Evolutionary conservation across 2,113 vertebrate genomes (phyloP).

Genomic region (Sisor rabdophorus): DNA sequence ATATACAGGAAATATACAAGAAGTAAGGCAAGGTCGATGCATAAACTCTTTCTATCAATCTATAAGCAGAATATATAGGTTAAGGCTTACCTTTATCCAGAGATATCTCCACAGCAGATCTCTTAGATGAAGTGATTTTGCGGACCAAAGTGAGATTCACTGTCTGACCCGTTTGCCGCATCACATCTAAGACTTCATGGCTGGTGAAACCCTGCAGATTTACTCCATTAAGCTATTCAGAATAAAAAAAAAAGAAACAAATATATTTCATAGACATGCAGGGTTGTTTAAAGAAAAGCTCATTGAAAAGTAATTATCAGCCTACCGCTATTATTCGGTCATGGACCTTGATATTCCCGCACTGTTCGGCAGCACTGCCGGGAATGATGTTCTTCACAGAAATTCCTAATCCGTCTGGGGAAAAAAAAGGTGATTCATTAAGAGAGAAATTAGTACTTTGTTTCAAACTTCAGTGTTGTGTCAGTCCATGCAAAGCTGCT

Average conservation of each 20-base stretch:
- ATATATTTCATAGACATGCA: neutral
- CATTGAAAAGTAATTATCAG: constrained; percentile 46
- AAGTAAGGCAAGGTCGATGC: neutral
- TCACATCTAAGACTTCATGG: constrained; percentile 83
- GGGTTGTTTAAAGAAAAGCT: constrained; percentile 45
- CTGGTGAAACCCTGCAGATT: constrained; percentile 86
- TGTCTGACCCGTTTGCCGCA: constrained; percentile 77
- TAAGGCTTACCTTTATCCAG: constrained; percentile 71
- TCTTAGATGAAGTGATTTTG: constrained; percentile 55
- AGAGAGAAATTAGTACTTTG: neutral
- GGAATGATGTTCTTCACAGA: constrained; percentile 82
- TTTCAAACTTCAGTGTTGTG: neutral
- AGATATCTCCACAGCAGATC: constrained; percentile 57
- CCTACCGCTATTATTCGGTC: constrained; percentile 84
- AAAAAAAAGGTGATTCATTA: neutral
- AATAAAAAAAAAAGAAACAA: constrained; percentile 7
- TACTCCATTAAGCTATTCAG: constrained; percentile 79
- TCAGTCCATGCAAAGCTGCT: neutral
- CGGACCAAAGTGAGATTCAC: constrained; percentile 83
- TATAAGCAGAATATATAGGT: neutral
- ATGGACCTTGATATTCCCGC: constrained; percentile 76
- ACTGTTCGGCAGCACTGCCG: constrained; percentile 80
- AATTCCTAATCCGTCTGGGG: constrained; percentile 79
- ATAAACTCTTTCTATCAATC: neutral
- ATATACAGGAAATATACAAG: neutral